phyloP scores from a whole-genome alignment of 2,888 invertebrate genomes.

The Aphidoletes aphidimyza region DNA sequence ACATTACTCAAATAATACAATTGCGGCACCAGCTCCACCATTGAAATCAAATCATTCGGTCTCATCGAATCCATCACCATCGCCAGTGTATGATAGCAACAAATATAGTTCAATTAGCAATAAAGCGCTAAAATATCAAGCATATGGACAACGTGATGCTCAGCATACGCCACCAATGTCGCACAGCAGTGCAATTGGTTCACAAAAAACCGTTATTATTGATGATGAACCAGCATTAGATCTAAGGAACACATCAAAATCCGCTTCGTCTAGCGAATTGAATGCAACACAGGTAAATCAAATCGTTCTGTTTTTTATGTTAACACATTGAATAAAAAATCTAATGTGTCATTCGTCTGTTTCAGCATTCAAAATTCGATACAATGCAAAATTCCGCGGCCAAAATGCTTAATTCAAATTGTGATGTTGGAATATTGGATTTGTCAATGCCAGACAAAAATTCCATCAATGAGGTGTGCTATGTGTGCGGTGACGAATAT shows the following conservation, averaged over 20 bases:
- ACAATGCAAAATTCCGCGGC: slow-evolving; percentile 12
- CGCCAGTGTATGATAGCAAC: slow-evolving; percentile 30
- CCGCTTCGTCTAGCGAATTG: slow-evolving; percentile 67
- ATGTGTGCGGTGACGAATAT: slow-evolving; percentile 90
- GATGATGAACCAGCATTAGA: slow-evolving; percentile 66
- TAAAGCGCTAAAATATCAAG: slow-evolving; percentile 12
- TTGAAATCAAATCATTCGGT: slow-evolving; percentile 52
- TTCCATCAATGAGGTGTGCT: slow-evolving; percentile 88
- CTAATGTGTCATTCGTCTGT: no score
- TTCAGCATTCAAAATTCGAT: slow-evolving; percentile 56
- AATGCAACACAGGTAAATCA: slow-evolving; percentile 62
- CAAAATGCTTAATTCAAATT: slow-evolving; percentile 62
- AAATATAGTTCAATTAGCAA: neutral
- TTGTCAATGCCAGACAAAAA: slow-evolving; percentile 93
- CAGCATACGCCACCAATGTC: neutral
- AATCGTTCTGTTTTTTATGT: no score
- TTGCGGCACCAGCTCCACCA: slow-evolving; percentile 11
- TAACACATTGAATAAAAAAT: no score
- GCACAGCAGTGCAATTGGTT: neutral
- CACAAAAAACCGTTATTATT: slow-evolving; percentile 50
- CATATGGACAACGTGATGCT: slow-evolving; percentile 41
- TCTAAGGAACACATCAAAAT: slow-evolving; percentile 64
- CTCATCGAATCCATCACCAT: slow-evolving; percentile 44
- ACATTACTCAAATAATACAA: slow-evolving; percentile 6
- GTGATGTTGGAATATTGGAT: slow-evolving; percentile 87